Evolutionary conservation across 1,140 invertebrate species (phyloP).

Genomic region (Centruroides vittatus): DNA sequence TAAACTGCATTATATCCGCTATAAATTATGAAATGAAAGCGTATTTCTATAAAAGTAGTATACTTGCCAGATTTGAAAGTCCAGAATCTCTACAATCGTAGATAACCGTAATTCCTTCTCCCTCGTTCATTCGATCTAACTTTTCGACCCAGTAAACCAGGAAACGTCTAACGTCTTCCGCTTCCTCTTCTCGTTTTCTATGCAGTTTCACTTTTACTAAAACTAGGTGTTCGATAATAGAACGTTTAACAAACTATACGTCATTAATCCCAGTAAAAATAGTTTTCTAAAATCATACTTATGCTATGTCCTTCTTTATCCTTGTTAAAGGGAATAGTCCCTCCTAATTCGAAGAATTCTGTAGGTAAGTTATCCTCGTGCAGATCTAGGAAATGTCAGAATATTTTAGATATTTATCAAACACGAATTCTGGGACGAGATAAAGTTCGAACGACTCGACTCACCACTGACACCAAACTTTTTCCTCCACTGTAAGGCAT

Average conservation of each 20-base stretch:
- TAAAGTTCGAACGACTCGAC: not conserved
- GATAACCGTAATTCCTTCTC: not conserved
- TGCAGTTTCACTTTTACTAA: slow-evolving; percentile 16
- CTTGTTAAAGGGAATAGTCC: slow-evolving; percentile 5
- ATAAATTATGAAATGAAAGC: too few species aligned
- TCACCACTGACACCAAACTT: slow-evolving; percentile 6
- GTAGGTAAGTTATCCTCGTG: slow-evolving; percentile 1
- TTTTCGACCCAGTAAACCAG: slow-evolving; percentile 80
- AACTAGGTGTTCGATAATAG: too few species aligned
- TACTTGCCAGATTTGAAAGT: not conserved
- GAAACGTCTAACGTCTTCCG: slow-evolving; percentile 57
- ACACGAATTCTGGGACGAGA: too few species aligned
- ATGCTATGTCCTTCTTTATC: slow-evolving; percentile 4
- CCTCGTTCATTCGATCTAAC: slow-evolving; percentile 38
- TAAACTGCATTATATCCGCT: too few species aligned
- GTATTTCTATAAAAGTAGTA: too few species aligned
- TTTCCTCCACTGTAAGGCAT: slow-evolving; percentile 14
- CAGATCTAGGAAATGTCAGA: not conserved
- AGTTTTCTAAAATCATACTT: not conserved
- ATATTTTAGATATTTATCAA: not conserved
- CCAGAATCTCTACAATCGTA: not conserved
- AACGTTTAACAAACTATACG: too few species aligned
- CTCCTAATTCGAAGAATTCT: slow-evolving; percentile 5
- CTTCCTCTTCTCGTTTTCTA: slow-evolving; percentile 51
- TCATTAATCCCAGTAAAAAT: too few species aligned